Percentiles rank a stretch among this genome's conserved stretches.
These are phyloP conservation scores for Pangasius krempfi DNA, from an alignment of 2,797 vertebrate species.

Conservation along the genomic window DNA sequence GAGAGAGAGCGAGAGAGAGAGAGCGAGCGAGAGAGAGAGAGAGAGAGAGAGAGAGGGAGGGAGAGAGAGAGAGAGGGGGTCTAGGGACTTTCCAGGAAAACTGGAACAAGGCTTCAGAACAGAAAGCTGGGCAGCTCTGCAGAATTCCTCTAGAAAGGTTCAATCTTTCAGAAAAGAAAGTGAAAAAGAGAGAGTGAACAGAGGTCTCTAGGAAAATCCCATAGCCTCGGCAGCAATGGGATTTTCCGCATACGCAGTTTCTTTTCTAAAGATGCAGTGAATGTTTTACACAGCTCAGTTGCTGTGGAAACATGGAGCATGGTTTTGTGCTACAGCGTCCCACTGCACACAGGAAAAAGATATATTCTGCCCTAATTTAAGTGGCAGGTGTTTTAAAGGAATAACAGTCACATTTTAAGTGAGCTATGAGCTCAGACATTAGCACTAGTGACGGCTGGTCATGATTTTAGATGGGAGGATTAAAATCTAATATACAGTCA, in stretches of 20 bases:
- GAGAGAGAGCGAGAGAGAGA: background rate
- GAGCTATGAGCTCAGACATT: background rate
- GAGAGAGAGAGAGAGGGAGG: background rate
- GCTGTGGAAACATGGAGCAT: conserved; percentile 69
- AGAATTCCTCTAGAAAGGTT: conserved; percentile 19
- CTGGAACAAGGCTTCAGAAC: background rate
- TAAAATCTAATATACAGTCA: background rate
- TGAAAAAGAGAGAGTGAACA: conserved; percentile 20
- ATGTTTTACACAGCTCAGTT: conserved; percentile 62
- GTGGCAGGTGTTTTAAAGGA: conserved; percentile 6
- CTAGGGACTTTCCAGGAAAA: conserved; percentile 24
- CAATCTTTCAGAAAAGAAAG: conserved; percentile 41
- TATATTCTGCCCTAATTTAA: background rate
- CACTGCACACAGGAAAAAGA: conserved; percentile 15
- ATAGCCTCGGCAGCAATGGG: conserved; percentile 41
- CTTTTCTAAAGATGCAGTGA: conserved; percentile 49
- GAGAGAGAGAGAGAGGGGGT: background rate
- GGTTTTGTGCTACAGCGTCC: conserved; percentile 35
- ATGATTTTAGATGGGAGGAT: background rate
- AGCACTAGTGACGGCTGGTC: background rate
- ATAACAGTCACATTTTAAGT: background rate
- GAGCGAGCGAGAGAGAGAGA: background rate
- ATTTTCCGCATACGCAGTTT: conserved; percentile 45
- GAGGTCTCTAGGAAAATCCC: conserved; percentile 33
- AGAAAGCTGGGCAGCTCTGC: conserved; percentile 4